phyloP scores from a whole-genome alignment of 2,113 vertebrate species.

The Osmerus eperlanus region DNA sequence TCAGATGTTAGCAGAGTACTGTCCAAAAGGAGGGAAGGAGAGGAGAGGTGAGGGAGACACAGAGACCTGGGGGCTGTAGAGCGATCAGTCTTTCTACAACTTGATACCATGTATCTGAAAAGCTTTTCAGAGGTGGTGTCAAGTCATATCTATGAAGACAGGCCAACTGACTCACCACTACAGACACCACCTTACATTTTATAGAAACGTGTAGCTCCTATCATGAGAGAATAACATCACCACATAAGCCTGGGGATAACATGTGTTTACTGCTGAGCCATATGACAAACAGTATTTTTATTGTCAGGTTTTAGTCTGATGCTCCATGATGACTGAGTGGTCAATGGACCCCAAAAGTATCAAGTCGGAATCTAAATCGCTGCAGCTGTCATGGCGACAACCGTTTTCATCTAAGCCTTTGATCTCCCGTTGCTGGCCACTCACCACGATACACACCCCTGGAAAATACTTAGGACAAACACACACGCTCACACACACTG shows the following conservation, averaged over 20 bases:
- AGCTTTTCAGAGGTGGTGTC: slow-evolving; percentile 6
- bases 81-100: slow-evolving; percentile 20
- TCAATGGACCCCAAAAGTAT: background rate
- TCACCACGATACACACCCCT: background rate
- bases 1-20: slow-evolving; percentile 27
- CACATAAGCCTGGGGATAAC: too few relatives aligned
- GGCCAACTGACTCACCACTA: slow-evolving; percentile 21
- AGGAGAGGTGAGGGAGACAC: background rate
- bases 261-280: too few relatives aligned
- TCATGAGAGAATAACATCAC: too few relatives aligned
- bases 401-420: slow-evolving; percentile 16
- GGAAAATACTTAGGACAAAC: background rate
- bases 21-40: slow-evolving; percentile 4
- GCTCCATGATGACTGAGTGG: too few relatives aligned
- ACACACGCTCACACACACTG: background rate
- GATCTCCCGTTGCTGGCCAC: slow-evolving; percentile 4
- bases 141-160: slow-evolving; percentile 25
- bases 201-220: too few relatives aligned
- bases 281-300: too few relatives aligned
- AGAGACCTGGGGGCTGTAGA: background rate
- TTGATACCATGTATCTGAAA: slow-evolving; percentile 25
- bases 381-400: slow-evolving; percentile 14
- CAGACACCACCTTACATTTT: too few relatives aligned
- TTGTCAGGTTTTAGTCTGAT: too few relatives aligned
- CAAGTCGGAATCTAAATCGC: slow-evolving; percentile 8